Base-by-base conservation (phyloP, 1,140 invertebrate genomes). In the Aphaenogaster ashmeadi region DNA sequence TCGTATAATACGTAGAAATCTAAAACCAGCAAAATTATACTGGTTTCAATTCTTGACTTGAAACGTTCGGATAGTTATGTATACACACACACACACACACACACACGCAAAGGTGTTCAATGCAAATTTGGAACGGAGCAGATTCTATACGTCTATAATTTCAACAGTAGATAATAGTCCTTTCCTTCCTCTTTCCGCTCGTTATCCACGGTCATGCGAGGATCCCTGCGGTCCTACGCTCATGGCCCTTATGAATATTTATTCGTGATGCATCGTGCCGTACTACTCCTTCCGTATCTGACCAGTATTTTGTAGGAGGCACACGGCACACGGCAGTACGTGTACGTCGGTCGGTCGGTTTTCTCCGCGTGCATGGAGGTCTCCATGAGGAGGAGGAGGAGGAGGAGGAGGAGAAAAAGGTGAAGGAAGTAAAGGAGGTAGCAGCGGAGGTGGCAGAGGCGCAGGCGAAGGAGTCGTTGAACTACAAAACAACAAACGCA, bases 201-300 rank as follows among this genome's bases (percentile, higher is more conserved):
- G 18, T 58, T 84, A 84, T 50, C 27, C 21, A 9, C 6, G 50
- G 8, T 72, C 52, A 41, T 33, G 69, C 33, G n/a, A 41, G 47
- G 6, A 81, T 52, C 78, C 66, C 66, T 54, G 44, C 27, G 13
- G 9, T 83, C 67, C 86, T 75, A 88, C 89, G 88, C 74, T 71
- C 72, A 38, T 87, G 79, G 52, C 54, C 66, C 87, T 90, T 88
- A 92, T 93, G 92, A 92, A 93, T 93, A 93, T 93, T 92, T 92
- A 93, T 92, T 78, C 60, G 33, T 58, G 60, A 54, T 60, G 80
- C 66, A 67, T 50, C 78, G 67, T 81, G 56, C 74, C 60, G 58
- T 88, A 89, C 77, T 77, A 67, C 72, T 90, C 80, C 88, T 91
- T 92, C 91, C 92, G 90, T 87, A 90, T 91, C 87, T 86, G 71